These are phyloP conservation scores for Patella caerulea DNA, from an alignment of 2,888 invertebrate genomes.

Conservation along the genomic window DNA sequence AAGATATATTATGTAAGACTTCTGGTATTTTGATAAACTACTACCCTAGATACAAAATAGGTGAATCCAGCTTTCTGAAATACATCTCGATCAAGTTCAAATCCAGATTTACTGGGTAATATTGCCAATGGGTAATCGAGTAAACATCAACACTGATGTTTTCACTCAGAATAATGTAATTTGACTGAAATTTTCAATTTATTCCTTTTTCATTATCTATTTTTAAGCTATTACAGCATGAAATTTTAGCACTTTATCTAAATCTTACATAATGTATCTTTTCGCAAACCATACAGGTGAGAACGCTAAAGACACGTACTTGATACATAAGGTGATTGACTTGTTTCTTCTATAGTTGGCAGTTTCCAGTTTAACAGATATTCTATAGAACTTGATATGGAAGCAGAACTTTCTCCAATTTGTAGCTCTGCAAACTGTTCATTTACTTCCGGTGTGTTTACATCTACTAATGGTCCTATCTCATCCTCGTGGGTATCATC, in stretches of 20 bases:
- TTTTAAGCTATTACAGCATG: too few relatives aligned
- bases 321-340: not conserved
- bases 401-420: constrained; percentile 26
- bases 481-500: not conserved
- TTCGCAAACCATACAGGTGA: not conserved
- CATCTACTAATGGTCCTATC: constrained; percentile 29
- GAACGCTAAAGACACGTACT: constrained; percentile 14
- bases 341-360: constrained; percentile 3
- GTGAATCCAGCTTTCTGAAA: too few relatives aligned
- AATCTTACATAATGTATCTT: too few relatives aligned
- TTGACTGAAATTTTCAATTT: too few relatives aligned
- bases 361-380: constrained; percentile 27
- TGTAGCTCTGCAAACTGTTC: constrained; percentile 22
- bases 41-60: too few relatives aligned
- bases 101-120: too few relatives aligned
- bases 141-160: not conserved
- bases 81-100: too few relatives aligned
- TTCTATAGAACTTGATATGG: constrained; percentile 21
- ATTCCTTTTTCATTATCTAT: too few relatives aligned
- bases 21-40: too few relatives aligned
- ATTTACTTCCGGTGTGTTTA: constrained; percentile 20
- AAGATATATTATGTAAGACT: too few relatives aligned
- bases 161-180: too few relatives aligned
- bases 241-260: too few relatives aligned
- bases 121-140: not conserved